A percentile compares a stretch with the other conserved stretches of the same genome.
These are phyloP conservation scores for Tapirus terrestris DNA, from an alignment of 2,113 vertebrate species.

Conservation along the genomic window DNA sequence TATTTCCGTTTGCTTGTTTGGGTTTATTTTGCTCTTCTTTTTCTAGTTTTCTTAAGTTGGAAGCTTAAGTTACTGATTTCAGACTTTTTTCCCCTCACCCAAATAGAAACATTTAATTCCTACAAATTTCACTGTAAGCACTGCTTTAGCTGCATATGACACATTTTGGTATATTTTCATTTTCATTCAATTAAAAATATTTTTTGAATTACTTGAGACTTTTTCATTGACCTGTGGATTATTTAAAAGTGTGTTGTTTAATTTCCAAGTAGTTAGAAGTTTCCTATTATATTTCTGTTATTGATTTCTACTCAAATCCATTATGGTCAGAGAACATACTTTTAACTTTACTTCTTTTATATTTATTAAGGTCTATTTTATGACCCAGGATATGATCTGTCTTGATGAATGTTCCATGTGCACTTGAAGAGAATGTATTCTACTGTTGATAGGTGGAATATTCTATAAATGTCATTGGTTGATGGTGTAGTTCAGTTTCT, in stretches of 20 bases:
- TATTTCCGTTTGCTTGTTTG: neutral
- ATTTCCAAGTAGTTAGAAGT: neutral
- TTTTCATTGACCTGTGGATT: neutral
- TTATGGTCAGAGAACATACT: neutral
- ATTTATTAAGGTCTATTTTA: neutral
- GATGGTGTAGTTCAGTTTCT: neutral
- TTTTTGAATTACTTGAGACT: neutral
- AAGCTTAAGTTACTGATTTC: neutral
- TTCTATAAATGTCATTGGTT: neutral
- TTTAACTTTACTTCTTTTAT: neutral
- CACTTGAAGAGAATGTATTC: neutral
- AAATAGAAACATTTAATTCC: neutral
- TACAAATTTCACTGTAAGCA: neutral
- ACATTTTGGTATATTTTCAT: neutral
- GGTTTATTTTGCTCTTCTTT: neutral
- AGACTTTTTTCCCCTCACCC: neutral
- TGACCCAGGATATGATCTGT: neutral
- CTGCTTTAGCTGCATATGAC: neutral
- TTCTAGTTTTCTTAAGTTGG: neutral
- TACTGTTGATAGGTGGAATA: neutral
- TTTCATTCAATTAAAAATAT: neutral
- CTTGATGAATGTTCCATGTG: neutral
- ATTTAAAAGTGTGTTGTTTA: conserved; percentile 10
- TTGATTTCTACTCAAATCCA: neutral
- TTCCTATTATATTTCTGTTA: neutral